These are phyloP conservation scores for Montipora capricornis DNA, from an alignment of 64 coral and sea anemone species.

Conservation along the genomic window DNA sequence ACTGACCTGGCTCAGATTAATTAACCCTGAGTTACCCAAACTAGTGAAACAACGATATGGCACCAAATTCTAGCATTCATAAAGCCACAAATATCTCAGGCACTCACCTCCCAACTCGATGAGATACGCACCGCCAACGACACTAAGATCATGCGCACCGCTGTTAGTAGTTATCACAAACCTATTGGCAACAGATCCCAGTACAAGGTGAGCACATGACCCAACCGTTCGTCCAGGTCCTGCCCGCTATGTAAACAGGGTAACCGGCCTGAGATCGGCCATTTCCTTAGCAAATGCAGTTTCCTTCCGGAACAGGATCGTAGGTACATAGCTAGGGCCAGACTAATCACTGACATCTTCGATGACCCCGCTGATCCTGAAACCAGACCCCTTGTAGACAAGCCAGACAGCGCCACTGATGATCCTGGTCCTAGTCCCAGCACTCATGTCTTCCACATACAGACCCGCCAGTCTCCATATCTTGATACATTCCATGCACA, in stretches of 20 bases:
- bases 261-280: neutral
- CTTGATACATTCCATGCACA: neutral
- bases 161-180: neutral
- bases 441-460: neutral
- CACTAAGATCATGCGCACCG: too few species aligned
- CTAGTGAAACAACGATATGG: too few species aligned
- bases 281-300: neutral
- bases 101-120: too few species aligned
- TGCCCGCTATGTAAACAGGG: neutral
- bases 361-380: neutral
- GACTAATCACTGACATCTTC: conserved; percentile 39
- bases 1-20: too few species aligned
- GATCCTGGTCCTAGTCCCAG: neutral
- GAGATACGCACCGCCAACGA: too few species aligned
- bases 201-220: neutral
- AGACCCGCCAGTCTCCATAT: neutral
- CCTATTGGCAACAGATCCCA: neutral
- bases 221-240: neutral
- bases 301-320: conserved; percentile 56
- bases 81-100: too few species aligned
- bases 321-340: conserved; percentile 48
- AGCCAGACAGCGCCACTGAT: too few species aligned
- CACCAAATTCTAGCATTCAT: too few species aligned
- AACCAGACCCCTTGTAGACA: too few species aligned
- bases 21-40: too few species aligned